Evolutionary conservation across 2,113 vertebrate species (phyloP).

Genomic region (Dromiciops gliroides): DNA sequence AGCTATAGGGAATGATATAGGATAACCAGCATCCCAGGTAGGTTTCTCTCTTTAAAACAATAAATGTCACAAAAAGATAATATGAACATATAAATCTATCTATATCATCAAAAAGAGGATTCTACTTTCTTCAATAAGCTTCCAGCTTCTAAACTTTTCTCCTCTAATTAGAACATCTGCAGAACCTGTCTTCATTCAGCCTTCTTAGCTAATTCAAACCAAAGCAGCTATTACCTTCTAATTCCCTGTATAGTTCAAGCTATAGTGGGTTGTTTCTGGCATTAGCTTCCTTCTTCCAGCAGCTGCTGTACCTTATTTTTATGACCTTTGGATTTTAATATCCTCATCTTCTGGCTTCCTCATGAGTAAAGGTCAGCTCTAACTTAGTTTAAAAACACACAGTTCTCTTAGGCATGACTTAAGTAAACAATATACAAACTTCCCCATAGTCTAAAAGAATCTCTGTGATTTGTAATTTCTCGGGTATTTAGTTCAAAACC

Average conservation of each 20-base stretch:
- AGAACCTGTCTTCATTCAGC: neutral
- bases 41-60: neutral
- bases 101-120: neutral
- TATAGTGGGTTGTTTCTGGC: neutral
- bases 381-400: too few species aligned
- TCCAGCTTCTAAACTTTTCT: neutral
- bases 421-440: too few species aligned
- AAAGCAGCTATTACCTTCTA: neutral
- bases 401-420: too few species aligned
- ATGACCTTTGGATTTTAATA: too few species aligned
- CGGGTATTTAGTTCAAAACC: too few species aligned
- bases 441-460: too few species aligned
- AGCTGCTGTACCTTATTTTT: neutral
- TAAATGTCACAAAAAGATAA: neutral
- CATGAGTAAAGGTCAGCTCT: too few species aligned
- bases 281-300: neutral
- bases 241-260: neutral
- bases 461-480: too few species aligned
- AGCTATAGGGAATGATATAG: neutral
- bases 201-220: neutral
- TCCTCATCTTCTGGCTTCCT: too few species aligned
- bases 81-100: neutral
- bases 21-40: neutral
- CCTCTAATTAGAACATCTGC: neutral
- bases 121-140: neutral